Evolutionary conservation across 2,113 vertebrate genomes (phyloP), one percentile per base, ranked within the genome.

Genomic region (Perca schrenkii): DNA sequence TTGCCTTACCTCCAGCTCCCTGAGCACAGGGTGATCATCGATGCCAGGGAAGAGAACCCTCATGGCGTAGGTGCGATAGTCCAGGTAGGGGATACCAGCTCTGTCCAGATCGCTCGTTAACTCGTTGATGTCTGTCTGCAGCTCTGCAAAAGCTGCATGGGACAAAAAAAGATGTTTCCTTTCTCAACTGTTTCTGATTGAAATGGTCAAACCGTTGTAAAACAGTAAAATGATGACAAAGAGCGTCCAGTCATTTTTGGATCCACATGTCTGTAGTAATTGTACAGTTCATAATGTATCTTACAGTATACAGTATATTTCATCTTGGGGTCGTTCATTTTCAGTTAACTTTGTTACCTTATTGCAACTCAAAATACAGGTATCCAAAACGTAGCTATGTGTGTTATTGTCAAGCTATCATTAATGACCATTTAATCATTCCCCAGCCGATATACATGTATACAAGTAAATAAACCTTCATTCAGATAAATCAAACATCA

Each of bases 91-190:
- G 90, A 99, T 99, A 22, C 98, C 98, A 0, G 98, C 96, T 73
- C 98, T 94, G 92, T 99, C 98, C 89, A 99, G 94, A 89, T 99
- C 98, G 0, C 98, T 99, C 86, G 98, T 99, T 85, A 99, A 83
- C 91, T 99, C 98, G 3, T 99, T 99, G 94, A 99, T 99, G 91
- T 99, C 98, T 0, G 98, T 99, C 94, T 99, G 98, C 64, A 99
- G 95, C 90, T 99, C 98, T 8, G 98, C 98, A 89, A 99, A 99
- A 8, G 98, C 98, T 99, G 60, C 28, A 58, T 0, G 58, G 4
- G 28, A 69, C 7, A 73, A 17, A 6, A 34, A 21, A 60, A 1
- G 19, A 2, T 14, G 40, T 63, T 70, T 34, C 4, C 5, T 62
- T 40, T 50, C 13, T 56, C 16, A 22, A 8, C 34, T 65, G 25